Conservation (phyloP, 2,113 vertebrate species). For the Piprites chloris region DNA sequence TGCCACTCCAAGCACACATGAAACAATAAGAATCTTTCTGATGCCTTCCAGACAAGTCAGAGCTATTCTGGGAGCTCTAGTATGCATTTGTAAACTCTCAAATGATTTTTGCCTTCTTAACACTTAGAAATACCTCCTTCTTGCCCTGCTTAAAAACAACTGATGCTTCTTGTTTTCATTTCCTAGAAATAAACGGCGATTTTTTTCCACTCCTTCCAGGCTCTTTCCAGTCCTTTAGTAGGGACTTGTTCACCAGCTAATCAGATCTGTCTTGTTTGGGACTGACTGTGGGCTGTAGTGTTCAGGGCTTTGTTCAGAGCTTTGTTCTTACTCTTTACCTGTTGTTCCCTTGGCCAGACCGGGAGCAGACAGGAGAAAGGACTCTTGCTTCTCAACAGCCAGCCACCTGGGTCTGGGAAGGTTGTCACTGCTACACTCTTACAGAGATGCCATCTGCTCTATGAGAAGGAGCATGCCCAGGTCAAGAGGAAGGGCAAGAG, state of each 20-base stretch:
- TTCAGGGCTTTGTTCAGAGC: neutral
- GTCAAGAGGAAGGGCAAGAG: neutral
- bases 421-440: neutral
- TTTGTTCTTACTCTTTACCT: neutral
- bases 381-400: neutral
- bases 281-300: neutral
- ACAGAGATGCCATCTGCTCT: neutral
- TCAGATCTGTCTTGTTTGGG: neutral
- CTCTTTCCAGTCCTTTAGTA: neutral
- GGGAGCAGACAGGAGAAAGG: neutral
- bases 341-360: fast-evolving
- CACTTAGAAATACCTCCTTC: neutral
- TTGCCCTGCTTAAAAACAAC: neutral
- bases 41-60: slow-evolving; percentile 42
- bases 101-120: slow-evolving; percentile 6
- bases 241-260: neutral
- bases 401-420: fast-evolving
- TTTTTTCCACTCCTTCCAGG: neutral
- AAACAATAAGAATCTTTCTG: slow-evolving; percentile 44
- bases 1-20: neutral
- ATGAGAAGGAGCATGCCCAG: neutral
- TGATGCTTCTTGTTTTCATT: neutral
- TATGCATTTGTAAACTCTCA: neutral
- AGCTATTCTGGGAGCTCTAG: slow-evolving; percentile 30
- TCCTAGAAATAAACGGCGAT: neutral